Conservation (phyloP, 2,888 invertebrate species). For the Chloromyia formosa region DNA sequence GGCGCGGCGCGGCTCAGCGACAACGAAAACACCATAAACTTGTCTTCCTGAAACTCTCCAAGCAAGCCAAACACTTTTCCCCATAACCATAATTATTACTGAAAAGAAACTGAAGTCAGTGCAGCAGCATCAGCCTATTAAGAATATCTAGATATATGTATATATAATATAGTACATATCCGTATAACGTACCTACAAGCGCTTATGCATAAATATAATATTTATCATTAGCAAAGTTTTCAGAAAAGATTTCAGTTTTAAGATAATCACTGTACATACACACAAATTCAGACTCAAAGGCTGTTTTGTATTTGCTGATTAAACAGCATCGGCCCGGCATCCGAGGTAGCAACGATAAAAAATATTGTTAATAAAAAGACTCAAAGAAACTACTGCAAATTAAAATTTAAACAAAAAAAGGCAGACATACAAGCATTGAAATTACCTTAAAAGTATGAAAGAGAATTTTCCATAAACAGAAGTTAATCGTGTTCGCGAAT, state of each 20-base stretch:
- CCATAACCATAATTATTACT: not conserved
- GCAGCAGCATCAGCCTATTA: not conserved
- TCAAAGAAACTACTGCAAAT: not conserved
- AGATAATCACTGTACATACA: slow-evolving; percentile 19
- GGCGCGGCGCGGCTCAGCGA: no score
- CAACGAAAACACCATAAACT: no score
- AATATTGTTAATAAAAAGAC: no score
- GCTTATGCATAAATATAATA: slow-evolving; percentile 22
- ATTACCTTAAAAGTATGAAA: not conserved
- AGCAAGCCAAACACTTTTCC: no score
- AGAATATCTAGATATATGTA: no score
- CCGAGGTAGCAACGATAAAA: not conserved
- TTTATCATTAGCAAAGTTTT: slow-evolving; percentile 21
- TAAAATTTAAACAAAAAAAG: not conserved
- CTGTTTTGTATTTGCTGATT: slow-evolving; percentile 22
- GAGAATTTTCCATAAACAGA: slow-evolving; percentile 32
- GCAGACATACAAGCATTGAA: not conserved
- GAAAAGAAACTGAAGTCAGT: not conserved
- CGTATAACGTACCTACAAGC: not conserved
- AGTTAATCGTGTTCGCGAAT: slow-evolving; percentile 31
- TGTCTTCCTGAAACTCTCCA: no score
- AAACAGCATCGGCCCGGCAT: slow-evolving; percentile 1
- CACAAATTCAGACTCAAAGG: slow-evolving; percentile 14
- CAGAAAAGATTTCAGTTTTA: slow-evolving; percentile 7
- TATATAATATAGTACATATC: no score